Conservation (phyloP, 1,140 invertebrate genomes). For the Cardiocondyla obscurior region DNA sequence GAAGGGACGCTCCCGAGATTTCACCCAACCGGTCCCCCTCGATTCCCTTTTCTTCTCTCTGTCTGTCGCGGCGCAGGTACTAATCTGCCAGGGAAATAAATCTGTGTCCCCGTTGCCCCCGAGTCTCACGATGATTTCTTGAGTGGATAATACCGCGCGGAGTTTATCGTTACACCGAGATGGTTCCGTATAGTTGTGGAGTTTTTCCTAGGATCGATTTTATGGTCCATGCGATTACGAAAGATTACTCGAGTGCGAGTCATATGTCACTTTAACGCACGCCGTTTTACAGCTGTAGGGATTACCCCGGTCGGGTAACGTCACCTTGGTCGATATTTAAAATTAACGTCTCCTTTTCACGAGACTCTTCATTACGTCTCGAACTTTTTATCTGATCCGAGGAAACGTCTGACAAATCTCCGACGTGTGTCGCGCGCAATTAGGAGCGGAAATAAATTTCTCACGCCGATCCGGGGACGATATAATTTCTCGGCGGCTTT, state of each 20-base stretch:
- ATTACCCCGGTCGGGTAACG: neutral
- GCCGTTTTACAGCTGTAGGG: neutral
- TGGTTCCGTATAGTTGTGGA: neutral
- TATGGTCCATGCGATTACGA: conserved; percentile 22
- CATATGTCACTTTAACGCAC: conserved; percentile 2
- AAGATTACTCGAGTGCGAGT: neutral
- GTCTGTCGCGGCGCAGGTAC: conserved; percentile 2
- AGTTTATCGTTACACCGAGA: neutral
- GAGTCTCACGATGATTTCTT: conserved; percentile 37
- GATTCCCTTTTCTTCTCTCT: conserved; percentile 18
- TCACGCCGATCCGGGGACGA: neutral
- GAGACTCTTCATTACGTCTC: neutral
- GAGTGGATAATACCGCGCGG: conserved; percentile 26
- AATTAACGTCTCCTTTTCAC: neutral
- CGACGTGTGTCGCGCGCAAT: neutral
- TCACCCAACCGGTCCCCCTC: conserved; percentile 43
- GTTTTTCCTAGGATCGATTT: conserved; percentile 22
- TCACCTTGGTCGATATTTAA: neutral
- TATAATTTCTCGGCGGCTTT: conserved; percentile 23
- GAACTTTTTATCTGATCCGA: neutral
- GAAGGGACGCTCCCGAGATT: neutral
- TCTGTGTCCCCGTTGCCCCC: conserved; percentile 9
- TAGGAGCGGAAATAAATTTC: conserved; percentile 1
- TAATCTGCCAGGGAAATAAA: conserved; percentile 51
- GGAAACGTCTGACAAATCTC: neutral